phyloP scores from a whole-genome alignment of 2,113 vertebrate species.

The Cyprinodon tularosa region DNA sequence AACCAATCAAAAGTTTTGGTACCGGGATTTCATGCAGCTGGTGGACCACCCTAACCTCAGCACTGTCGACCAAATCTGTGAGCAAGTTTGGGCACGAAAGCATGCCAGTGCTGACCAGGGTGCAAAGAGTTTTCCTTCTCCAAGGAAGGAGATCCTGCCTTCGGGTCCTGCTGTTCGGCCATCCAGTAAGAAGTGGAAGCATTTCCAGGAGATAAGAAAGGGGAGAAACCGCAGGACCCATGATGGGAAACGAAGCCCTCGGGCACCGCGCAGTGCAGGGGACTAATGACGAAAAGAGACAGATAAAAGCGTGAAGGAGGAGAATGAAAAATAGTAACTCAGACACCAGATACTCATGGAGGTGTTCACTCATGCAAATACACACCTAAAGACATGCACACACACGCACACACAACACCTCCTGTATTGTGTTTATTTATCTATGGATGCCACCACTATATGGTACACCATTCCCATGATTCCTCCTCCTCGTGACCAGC shows the following conservation, averaged over 20 bases:
- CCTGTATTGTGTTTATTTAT: constrained; percentile 77
- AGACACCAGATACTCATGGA: constrained; percentile 60
- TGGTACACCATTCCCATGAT: constrained; percentile 28
- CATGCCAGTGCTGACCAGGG: constrained; percentile 53
- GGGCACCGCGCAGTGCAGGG: constrained; percentile 87
- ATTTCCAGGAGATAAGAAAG: constrained; percentile 82
- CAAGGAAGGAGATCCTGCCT: constrained; percentile 46
- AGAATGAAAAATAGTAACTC: constrained; percentile 33
- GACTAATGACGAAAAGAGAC: constrained; percentile 69
- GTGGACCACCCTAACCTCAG: constrained; percentile 90
- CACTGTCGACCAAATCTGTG: constrained; percentile 86
- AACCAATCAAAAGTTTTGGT: constrained; percentile 88
- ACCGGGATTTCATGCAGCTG: constrained; percentile 94
- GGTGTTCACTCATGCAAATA: constrained; percentile 51
- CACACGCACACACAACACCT: constrained; percentile 48
- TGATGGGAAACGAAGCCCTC: constrained; percentile 79
- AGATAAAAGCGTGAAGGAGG: constrained; percentile 37
- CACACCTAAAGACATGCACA: constrained; percentile 18
- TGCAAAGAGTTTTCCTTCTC: constrained; percentile 62
- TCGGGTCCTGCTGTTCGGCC: constrained; percentile 48
- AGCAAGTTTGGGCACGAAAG: constrained; percentile 85
- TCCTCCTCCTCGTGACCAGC: constrained; percentile 40
- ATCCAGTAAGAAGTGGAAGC: constrained; percentile 80
- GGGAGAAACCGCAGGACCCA: constrained; percentile 90
- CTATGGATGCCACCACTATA: constrained; percentile 62